Conservation (phyloP, 1,140 invertebrate genomes). For the Bradynema listronoti region DNA sequence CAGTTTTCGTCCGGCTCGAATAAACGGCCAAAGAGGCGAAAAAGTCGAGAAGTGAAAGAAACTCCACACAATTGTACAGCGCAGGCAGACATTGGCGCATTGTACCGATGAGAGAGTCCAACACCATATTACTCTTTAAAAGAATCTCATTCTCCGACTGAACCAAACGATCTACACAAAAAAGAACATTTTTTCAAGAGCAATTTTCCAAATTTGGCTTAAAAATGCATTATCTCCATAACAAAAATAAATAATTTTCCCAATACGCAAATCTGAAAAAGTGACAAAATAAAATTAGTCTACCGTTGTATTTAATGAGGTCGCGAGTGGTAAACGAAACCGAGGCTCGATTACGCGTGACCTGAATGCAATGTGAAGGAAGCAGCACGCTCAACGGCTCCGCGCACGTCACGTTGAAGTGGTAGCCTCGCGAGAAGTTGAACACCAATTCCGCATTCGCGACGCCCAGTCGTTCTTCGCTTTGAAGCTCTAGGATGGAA, state of each 20-base stretch:
- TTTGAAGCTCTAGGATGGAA: too few species aligned
- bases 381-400: slow-evolving; percentile 24
- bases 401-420: slow-evolving; percentile 24
- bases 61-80: slow-evolving; percentile 33
- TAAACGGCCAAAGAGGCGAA: slow-evolving; percentile 35
- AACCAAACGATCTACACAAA: slow-evolving; percentile 30
- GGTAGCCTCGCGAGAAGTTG: slow-evolving; percentile 33
- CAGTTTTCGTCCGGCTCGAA: slow-evolving; percentile 22
- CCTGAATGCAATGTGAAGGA: slow-evolving; percentile 33
- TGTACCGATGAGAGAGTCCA: slow-evolving; percentile 25
- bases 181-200: not conserved
- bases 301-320: slow-evolving; percentile 43
- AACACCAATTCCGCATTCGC: slow-evolving; percentile 15
- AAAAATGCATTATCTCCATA: too few species aligned
- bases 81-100: slow-evolving; percentile 28
- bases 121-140: slow-evolving; percentile 30
- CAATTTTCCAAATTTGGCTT: too few species aligned
- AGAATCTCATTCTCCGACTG: slow-evolving; percentile 33
- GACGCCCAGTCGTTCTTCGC: not conserved
- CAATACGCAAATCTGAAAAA: too few species aligned
- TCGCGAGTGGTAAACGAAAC: slow-evolving; percentile 42
- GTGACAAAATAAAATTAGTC: too few species aligned
- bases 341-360: slow-evolving; percentile 36
- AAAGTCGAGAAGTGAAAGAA: slow-evolving; percentile 35
- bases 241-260: too few species aligned